Percentiles rank a stretch among this genome's conserved stretches.
phyloP scores from a whole-genome alignment of 2,797 vertebrate species.

The Danio albolineatus region DNA sequence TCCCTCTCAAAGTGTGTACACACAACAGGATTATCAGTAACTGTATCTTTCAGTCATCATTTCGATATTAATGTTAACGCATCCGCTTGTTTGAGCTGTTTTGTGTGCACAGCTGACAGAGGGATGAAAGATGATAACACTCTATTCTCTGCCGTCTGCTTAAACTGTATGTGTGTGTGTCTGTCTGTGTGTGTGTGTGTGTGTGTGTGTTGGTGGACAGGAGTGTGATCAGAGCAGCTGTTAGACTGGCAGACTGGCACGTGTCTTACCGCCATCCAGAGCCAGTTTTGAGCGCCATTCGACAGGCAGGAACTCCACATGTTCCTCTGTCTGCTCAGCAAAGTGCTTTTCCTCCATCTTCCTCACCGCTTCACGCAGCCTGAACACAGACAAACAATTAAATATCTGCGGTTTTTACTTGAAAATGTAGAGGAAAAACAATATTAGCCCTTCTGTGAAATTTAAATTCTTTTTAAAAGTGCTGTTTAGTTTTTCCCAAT shows the following conservation, averaged over 20 bases:
- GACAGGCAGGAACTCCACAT: slow-evolving; percentile 96
- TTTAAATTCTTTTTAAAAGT: too few species aligned
- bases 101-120: slow-evolving; percentile 23
- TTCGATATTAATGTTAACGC: not conserved
- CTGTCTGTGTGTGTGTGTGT: slow-evolving; percentile 7
- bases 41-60: not conserved
- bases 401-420: too few species aligned
- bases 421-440: too few species aligned
- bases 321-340: slow-evolving; percentile 86
- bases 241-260: not conserved
- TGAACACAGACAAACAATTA: slow-evolving; percentile 63
- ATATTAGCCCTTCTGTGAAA: too few species aligned
- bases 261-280: slow-evolving; percentile 90
- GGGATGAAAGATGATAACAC: not conserved
- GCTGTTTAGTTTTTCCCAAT: too few species aligned
- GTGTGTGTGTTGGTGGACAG: too few species aligned
- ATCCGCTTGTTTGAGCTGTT: not conserved
- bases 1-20: not conserved
- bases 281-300: slow-evolving; percentile 97
- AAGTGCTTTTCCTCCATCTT: slow-evolving; percentile 98
- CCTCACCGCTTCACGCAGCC: slow-evolving; percentile 94
- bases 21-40: not conserved
- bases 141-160: not conserved
- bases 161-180: not conserved
- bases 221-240: slow-evolving; percentile 13